Conservation (phyloP, 2,888 invertebrate genomes). For the Philereme transversata region DNA sequence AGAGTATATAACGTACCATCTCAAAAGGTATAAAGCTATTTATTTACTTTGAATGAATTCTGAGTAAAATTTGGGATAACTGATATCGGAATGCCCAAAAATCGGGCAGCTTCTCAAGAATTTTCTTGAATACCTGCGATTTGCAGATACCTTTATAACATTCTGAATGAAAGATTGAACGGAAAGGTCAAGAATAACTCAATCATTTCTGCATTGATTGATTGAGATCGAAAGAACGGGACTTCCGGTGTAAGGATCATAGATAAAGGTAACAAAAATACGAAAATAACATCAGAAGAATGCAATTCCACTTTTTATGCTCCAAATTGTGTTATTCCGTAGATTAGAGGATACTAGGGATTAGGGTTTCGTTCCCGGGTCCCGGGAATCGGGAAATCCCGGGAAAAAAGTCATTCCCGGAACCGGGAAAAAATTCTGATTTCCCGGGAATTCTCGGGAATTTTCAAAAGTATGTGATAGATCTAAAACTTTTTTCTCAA, state of each 20-base stretch:
- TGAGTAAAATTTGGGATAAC: constrained; percentile 2
- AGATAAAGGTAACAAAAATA: neutral
- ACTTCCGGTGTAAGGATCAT: constrained; percentile 3
- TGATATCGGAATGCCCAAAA: neutral
- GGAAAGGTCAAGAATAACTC: neutral
- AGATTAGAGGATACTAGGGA: too few species aligned
- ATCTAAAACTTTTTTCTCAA: too few species aligned
- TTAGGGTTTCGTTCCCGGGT: too few species aligned
- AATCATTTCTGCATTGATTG: constrained; percentile 1
- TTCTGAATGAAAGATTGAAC: neutral
- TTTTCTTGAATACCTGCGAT: constrained; percentile 9
- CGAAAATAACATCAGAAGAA: too few species aligned
- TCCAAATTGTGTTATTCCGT: too few species aligned
- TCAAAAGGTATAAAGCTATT: neutral
- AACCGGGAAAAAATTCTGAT: too few species aligned
- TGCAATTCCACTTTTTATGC: too few species aligned
- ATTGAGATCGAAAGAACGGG: constrained; percentile 1
- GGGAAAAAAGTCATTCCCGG: too few species aligned
- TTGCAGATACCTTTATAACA: constrained; percentile 3
- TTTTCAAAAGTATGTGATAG: too few species aligned
- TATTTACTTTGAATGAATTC: neutral
- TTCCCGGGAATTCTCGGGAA: too few species aligned
- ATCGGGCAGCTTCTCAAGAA: constrained; percentile 12
- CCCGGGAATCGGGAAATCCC: too few species aligned
- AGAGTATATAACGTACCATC: constrained; percentile 8